These are phyloP conservation scores for Arizona elegans DNA, from an alignment of 2,113 vertebrate genomes.

Conservation along the genomic window DNA sequence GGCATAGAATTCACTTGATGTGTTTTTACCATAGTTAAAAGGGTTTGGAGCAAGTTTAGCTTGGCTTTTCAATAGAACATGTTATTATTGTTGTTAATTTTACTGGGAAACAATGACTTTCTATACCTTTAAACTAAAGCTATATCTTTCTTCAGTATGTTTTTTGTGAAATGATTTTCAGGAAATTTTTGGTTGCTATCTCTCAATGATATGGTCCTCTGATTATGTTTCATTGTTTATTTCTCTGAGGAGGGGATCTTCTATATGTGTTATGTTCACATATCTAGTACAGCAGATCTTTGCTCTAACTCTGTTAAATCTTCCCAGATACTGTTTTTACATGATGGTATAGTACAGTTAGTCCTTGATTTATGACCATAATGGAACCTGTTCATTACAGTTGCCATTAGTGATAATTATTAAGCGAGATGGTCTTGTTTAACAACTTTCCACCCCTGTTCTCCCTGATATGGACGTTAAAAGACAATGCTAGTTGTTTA, in stretches of 20 bases:
- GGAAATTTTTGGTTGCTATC: not conserved
- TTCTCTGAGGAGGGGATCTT: not conserved
- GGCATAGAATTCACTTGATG: not conserved
- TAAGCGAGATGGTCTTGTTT: not conserved
- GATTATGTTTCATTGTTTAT: not conserved
- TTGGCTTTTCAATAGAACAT: not conserved
- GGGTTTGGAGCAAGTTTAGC: not conserved
- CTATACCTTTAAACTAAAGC: no score
- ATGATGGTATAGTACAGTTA: not conserved
- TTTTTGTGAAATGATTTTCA: not conserved
- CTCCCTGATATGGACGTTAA: not conserved
- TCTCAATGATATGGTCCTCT: not conserved
- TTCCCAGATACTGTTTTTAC: not conserved
- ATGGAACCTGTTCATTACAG: not conserved
- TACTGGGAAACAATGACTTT: not conserved
- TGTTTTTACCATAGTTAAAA: not conserved
- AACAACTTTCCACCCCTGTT: not conserved
- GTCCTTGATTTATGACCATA: not conserved
- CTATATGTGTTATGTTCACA: not conserved
- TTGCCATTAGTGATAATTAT: not conserved
- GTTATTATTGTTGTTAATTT: not conserved
- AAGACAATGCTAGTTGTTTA: not conserved
- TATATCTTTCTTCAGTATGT: not conserved
- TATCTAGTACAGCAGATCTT: not conserved
- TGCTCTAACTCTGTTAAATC: not conserved